Evolutionary conservation across 30 jellyfish, hydroid and myxozoan genomes (phyloP).

Genomic region (Chrysaora quinquecirrha): DNA sequence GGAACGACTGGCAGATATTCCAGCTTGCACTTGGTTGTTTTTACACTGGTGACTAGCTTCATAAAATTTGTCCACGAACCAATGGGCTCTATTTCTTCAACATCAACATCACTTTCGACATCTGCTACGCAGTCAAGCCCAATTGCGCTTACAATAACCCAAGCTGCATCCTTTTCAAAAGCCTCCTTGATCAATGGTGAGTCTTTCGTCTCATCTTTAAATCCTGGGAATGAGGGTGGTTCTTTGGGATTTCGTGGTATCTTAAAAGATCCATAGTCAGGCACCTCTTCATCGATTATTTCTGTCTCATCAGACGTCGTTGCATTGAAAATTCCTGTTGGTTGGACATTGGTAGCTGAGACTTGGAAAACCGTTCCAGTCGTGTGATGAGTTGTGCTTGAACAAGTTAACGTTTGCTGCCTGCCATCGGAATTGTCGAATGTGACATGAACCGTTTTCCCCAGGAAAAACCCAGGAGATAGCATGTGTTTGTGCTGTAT

Average conservation of each 20-base stretch:
- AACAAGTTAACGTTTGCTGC: conserved; percentile 45
- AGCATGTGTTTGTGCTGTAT: conserved; percentile 45
- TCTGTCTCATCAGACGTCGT: conserved; percentile 28
- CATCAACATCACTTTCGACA: conserved; percentile 41
- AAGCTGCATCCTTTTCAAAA: conserved; percentile 48
- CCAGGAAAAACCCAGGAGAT: conserved; percentile 31
- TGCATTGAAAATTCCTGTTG: conserved; percentile 30
- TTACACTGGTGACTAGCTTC: conserved; percentile 35
- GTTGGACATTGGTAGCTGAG: conserved; percentile 15
- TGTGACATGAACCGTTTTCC: conserved; percentile 43
- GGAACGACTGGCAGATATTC: conserved; percentile 73
- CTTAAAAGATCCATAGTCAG: conserved; percentile 58
- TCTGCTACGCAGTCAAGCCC: conserved; percentile 58
- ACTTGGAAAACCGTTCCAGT: conserved; percentile 44
- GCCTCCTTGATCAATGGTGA: conserved; percentile 43
- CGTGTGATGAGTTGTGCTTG: conserved; percentile 47
- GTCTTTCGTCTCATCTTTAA: conserved; percentile 35
- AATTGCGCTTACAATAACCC: conserved; percentile 41
- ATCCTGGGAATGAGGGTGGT: conserved; percentile 53
- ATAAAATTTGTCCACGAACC: conserved; percentile 67
- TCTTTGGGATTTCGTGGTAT: conserved; percentile 48
- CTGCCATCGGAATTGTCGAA: conserved; percentile 59
- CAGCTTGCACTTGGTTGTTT: conserved; percentile 51
- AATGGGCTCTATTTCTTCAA: conserved; percentile 30
- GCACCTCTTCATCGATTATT: conserved; percentile 43